Conservation (phyloP, 37 sponge, comb jelly and placozoan species). For the Ephydatia muelleri region DNA sequence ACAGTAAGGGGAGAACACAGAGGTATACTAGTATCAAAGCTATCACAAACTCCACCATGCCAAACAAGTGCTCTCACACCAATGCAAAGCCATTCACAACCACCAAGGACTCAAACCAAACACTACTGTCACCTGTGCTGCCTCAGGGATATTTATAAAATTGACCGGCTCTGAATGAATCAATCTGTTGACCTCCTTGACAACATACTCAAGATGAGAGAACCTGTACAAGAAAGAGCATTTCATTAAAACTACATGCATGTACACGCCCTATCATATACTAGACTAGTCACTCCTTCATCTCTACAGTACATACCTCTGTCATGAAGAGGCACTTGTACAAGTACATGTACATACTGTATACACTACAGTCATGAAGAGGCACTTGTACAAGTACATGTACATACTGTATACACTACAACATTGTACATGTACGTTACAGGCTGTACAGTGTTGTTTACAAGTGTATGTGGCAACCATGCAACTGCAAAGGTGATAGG, state of each 20-base stretch:
- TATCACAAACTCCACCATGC: no score
- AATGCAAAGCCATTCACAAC: neutral
- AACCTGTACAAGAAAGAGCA: conserved; percentile 23
- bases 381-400: neutral
- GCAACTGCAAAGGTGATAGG: no score
- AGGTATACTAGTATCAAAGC: no score
- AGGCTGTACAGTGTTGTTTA: no score
- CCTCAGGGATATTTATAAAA: conserved; percentile 62
- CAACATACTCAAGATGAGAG: conserved; percentile 32
- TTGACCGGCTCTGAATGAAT: conserved; percentile 53
- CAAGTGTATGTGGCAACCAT: neutral
- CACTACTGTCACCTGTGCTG: conserved; percentile 38
- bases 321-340: conserved; percentile 2
- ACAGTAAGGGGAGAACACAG: neutral
- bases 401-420: no score
- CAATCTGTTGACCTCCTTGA: conserved; percentile 47
- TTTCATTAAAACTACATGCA: neutral
- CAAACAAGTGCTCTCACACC: neutral
- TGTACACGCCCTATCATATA: neutral
- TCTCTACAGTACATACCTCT: no score
- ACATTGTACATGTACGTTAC: no score
- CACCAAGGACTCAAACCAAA: no score
- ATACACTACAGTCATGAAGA: neutral
- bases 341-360: neutral
- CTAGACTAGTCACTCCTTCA: no score